Base-by-base conservation (phyloP, 1,140 invertebrate species). In the Drosophila neocordata region DNA sequence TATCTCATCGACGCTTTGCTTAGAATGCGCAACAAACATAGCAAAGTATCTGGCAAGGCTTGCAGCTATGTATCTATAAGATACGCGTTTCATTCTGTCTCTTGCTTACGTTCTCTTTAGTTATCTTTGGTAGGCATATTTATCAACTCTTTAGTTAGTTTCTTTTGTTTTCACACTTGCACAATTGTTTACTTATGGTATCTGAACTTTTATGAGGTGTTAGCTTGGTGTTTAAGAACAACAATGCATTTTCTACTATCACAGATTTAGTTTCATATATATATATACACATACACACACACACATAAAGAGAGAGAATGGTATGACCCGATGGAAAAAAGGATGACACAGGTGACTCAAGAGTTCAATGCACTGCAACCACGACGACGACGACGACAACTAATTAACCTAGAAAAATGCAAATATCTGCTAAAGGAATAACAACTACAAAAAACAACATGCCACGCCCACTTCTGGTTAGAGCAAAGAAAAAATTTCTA, bases 341-440 rank as follows among this genome's bases (percentile, higher is more conserved):
- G n/a, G 53, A 18, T 37, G 67, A 44, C 48, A 41, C 48, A 59
- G 73, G 65, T 52, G 58, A 51, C 22, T 48, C 41, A 38, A 62
- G 65, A 69, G 82, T 78, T 87, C 82, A 87, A 82, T 78, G 83
- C 61, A 68, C 83, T 66, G 64, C 12, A 58, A 35, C 37, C 2
- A 38, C 37, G 63, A 59, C 55, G 27, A 22, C 51, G 22, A 37
- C 13, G 12, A 56, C 15, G 24, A 58, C 37, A 78, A 67, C 83
- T 82, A 85, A 85, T 85, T 85, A 85, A 85, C 82, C 82, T 65
- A 85, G 64, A 85, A 88, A 85, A 81, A 82, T 82, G 78, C 82
- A 87, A 87, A 82, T 82, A 81, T 79, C 65, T 52, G 61, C 77
- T 68, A 59, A 73, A 53, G 20, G 22, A 27, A 18, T 37, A 31